Percentiles rank a stretch among this genome's conserved stretches.
Conservation (phyloP, 2,113 vertebrate species). For the Calonectris borealis region DNA sequence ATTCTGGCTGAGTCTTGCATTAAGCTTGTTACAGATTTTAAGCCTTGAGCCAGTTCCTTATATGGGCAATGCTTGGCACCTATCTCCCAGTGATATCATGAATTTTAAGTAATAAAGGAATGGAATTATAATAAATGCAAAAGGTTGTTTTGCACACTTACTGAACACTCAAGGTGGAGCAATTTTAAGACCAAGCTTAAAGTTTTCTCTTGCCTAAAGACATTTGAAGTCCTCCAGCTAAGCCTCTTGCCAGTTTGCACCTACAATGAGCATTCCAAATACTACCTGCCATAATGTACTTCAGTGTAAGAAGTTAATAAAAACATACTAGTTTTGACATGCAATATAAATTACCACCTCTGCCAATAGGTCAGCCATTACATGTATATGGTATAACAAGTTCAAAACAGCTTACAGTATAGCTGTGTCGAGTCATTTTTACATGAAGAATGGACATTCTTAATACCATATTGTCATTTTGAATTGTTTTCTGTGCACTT, state of each 20-base stretch:
- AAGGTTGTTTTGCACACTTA: background rate
- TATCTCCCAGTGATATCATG: background rate
- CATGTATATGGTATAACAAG: background rate
- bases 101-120: background rate
- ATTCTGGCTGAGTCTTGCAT: background rate
- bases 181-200: background rate
- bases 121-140: background rate
- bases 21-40: background rate
- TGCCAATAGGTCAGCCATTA: background rate
- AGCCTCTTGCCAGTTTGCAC: background rate
- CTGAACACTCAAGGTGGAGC: background rate
- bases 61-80: background rate
- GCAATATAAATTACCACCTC: background rate
- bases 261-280: background rate
- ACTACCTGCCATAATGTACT: background rate
- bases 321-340: background rate
- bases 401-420: background rate
- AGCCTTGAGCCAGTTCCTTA: background rate
- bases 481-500: background rate
- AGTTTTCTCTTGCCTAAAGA: background rate
- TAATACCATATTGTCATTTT: background rate
- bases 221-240: background rate
- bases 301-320: background rate
- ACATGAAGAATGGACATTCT: background rate
- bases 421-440: background rate